Base-by-base conservation (phyloP, 2,888 invertebrate genomes). In the Cylloceria caligata region DNA sequence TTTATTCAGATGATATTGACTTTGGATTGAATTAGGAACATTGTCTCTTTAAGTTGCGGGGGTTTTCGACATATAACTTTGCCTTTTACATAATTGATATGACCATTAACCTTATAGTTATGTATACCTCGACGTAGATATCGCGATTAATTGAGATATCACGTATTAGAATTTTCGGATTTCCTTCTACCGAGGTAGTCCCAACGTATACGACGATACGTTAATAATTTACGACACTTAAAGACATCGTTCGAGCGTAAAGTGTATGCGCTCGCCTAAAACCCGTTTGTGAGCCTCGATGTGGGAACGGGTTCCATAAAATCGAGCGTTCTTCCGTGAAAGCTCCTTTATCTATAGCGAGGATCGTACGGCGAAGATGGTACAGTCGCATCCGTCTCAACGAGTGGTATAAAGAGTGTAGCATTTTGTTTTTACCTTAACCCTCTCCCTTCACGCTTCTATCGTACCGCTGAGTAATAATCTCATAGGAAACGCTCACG, bases 241-340 rank as follows among this genome's bases (percentile, higher is more conserved):
- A 89, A 88, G 87, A 86, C 87, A 86, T 83, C 87, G 87, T 83
- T 84, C 87, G 83, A 89, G 89, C 89, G 88, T 89, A 90, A 89
- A 90, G 72, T 75, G 52, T 75, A 16, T 60, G 69, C 39, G 47
- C 30, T 57, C 68, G 75, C 49, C 62, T 67, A 69, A 81, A 85
- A 82, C 83, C 80, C 81, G 84, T 86, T 83, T 78, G 52, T 45
- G 21, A 24, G 45, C 60, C 45, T 47, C 45, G 57, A 83, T 86
- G 83, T 84, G 89, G 88, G 89, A 91, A 92, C 92, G 91, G 90
- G 92, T 92, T 92, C 88, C 89, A 89, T 90, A 90, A 91, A 92
- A 92, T 89, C 88, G 89, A 86, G 88, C 89, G 89, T 89, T 88
- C 91, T 89, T 89, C 89, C 89, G 88, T 88, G 88, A 88, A 88